Evolutionary conservation across 2,797 vertebrate species (phyloP).

Genomic region (Somateria mollissima): DNA sequence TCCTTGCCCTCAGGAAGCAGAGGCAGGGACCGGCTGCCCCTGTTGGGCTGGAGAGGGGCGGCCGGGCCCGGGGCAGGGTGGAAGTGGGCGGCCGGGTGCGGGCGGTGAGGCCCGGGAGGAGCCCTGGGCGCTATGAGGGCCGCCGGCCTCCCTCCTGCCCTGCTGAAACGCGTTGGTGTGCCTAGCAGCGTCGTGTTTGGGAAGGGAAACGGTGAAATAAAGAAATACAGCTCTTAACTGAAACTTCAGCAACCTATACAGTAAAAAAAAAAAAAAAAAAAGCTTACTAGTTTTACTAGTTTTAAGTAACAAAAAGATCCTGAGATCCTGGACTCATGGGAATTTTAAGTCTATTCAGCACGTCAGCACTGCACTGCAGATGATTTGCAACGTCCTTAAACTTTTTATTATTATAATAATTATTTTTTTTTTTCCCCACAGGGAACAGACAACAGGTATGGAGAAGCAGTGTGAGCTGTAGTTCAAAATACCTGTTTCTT

Average conservation of each 20-base stretch:
- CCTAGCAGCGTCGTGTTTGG: accelerated
- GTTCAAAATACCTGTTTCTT: background rate
- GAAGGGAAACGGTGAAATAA: background rate
- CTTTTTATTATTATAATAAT: too few species aligned
- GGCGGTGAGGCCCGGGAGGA: too few species aligned
- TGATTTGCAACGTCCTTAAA: too few species aligned
- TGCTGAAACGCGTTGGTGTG: accelerated
- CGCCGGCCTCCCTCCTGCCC: background rate
- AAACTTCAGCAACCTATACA: background rate
- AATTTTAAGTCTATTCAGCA: background rate
- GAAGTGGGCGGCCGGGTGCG: too few species aligned
- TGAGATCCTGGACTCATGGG: background rate
- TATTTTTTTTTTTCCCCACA: too few species aligned
- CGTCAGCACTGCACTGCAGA: too few species aligned
- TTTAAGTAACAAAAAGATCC: background rate
- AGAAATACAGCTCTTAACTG: background rate
- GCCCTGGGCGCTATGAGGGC: accelerated
- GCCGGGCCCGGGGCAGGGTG: background rate
- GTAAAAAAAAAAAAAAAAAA: background rate
- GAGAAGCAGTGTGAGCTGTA: background rate
- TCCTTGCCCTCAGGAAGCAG: accelerated
- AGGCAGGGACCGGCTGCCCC: background rate
- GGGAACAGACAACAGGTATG: too few species aligned
- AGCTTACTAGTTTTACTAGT: background rate
- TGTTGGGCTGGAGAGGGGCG: background rate